Percentiles rank a stretch among this genome's conserved stretches.
Conservation (phyloP, 2,797 vertebrate species). For the Apogon hyalosoma region DNA sequence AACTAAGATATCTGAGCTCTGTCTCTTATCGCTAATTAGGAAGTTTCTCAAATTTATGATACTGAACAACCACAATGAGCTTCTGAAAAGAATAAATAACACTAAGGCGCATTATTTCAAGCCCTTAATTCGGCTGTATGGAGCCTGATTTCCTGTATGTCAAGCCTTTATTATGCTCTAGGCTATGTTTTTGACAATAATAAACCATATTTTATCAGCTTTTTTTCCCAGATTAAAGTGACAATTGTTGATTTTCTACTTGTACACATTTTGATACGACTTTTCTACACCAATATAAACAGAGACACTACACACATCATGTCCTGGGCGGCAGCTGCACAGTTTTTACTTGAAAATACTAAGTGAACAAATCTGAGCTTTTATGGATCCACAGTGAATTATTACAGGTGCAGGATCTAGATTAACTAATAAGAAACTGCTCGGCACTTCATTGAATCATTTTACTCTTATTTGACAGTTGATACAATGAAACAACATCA, state of each 20-base stretch:
- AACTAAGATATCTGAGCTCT: constrained; percentile 23
- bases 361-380: not conserved
- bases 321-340: constrained; percentile 27
- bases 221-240: not conserved
- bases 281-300: not conserved
- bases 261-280: not conserved
- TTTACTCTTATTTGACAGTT: no score
- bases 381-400: no score
- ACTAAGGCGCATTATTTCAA: not conserved
- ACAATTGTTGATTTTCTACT: not conserved
- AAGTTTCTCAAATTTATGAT: constrained; percentile 28
- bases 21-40: constrained; percentile 22
- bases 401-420: no score
- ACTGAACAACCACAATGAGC: not conserved
- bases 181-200: not conserved
- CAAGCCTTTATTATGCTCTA: not conserved
- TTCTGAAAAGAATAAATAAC: not conserved
- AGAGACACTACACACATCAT: constrained; percentile 8
- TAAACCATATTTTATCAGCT: not conserved
- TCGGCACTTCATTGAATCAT: no score
- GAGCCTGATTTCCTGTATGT: not conserved
- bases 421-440: no score
- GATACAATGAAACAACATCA: no score
- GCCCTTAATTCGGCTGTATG: not conserved
- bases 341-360: constrained; percentile 1